These are phyloP conservation scores for Leucozona laternaria DNA, from an alignment of 2,888 invertebrate species.

Conservation along the genomic window DNA sequence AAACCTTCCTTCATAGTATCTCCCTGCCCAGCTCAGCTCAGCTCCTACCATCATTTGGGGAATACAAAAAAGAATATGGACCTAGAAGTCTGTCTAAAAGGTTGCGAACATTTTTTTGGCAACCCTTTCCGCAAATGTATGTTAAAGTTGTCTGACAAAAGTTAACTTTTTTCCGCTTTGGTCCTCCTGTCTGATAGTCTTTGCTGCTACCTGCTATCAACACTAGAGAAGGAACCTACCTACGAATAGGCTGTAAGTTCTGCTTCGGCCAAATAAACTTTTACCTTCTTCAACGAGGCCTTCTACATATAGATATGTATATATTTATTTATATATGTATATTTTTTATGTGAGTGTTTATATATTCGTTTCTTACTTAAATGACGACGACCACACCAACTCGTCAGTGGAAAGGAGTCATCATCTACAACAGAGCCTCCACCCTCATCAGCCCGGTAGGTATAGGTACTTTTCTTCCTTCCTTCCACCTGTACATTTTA, in stretches of 20 bases:
- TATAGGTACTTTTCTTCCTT: background rate
- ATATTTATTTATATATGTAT: too few relatives aligned
- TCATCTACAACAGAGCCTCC: slow-evolving; percentile 26
- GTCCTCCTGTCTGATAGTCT: slow-evolving; percentile 12
- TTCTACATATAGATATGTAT: background rate
- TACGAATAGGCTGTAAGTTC: slow-evolving; percentile 46
- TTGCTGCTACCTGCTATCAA: slow-evolving; percentile 58
- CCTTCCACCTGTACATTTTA: slow-evolving; percentile 56
- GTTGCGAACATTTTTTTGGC: slow-evolving; percentile 69
- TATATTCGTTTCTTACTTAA: slow-evolving; percentile 39
- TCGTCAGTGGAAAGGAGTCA: slow-evolving; percentile 41
- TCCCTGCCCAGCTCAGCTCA: background rate
- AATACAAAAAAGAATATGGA: slow-evolving; percentile 4
- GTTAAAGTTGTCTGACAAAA: slow-evolving; percentile 73
- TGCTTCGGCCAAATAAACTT: slow-evolving; percentile 66
- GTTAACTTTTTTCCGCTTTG: slow-evolving; percentile 45
- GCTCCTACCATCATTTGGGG: background rate
- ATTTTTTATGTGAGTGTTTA: slow-evolving; percentile 11
- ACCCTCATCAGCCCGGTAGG: background rate
- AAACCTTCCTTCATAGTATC: background rate
- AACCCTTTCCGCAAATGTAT: slow-evolving; percentile 73
- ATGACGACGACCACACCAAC: slow-evolving; percentile 43
- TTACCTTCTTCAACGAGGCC: slow-evolving; percentile 44
- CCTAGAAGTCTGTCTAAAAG: slow-evolving; percentile 54
- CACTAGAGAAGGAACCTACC: slow-evolving; percentile 22